Evolutionary conservation across 2,888 invertebrate species (phyloP), one percentile per base, ranked within the genome.

Genomic region (Fissipunctia ypsillon): DNA sequence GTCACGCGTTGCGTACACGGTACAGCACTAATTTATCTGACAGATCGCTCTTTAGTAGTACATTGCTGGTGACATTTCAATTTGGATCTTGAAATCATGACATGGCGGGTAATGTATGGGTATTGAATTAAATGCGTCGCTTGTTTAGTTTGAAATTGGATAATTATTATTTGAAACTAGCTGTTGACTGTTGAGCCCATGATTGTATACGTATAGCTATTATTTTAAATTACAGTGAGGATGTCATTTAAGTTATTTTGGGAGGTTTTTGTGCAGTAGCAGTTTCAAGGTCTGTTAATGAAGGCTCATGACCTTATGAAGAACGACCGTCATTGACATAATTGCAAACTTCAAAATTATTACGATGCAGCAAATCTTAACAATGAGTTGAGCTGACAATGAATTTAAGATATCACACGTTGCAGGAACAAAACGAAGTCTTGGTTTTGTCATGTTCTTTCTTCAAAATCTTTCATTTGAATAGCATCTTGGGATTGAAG

Each of bases 1-100:
- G 87, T 91, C 91, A 93, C 87, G 91, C 93, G 88, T 91, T 85
- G 74, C 87, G 69, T 59, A 60, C 50, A 69, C 73, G 71, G 48
- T 43, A 80, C 52, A 76, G 76, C 69, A 83, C 78, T 78, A 63
- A 85, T 79, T 76, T 81, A 78, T 69, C 72, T 77, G 76, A 75
- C 76, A 82, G 67, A 78, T 78, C 52, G 56, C 54, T 52, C 78
- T 67, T 54, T 31, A 4, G 60, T 66, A 52, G 31, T 70, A 56
- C 74, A 76, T 74, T 69, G 65, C 76, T 71, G 69, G 41, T 71
- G 65, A 73, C 59, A 63, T 81, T 48, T 76, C 66, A 76, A 78
- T 81, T 78, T 67, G 22, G 22, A 25, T 25, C 52, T 72, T 45
- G 12, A 61, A 52, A 69, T 38, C 56, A 31, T 56, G 19, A 54